These are phyloP conservation scores for Silurus glanis DNA, from an alignment of 2,113 vertebrate genomes.

Conservation along the genomic window DNA sequence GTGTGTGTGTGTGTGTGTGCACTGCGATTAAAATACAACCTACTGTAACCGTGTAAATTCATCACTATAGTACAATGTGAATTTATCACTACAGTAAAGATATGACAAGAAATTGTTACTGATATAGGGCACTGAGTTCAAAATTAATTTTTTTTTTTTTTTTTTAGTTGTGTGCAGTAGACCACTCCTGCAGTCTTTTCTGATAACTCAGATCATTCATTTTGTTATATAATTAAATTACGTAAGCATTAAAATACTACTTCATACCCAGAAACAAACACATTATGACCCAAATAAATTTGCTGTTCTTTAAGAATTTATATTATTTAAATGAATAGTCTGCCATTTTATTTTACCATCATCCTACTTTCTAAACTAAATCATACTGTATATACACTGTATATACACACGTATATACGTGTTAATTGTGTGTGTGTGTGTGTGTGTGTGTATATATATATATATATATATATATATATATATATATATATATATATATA, in stretches of 20 bases:
- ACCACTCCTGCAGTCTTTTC: not conserved
- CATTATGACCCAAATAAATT: not conserved
- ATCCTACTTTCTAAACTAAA: not conserved
- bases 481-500: too few relatives aligned
- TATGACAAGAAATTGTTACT: slow-evolving; percentile 25
- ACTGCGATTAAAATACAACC: slow-evolving; percentile 46
- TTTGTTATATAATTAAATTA: slow-evolving; percentile 10
- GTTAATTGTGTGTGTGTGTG: not conserved
- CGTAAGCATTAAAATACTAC: not conserved
- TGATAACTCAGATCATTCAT: not conserved
- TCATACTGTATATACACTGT: not conserved
- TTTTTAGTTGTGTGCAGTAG: slow-evolving; percentile 32
- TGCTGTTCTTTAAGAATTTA: not conserved
- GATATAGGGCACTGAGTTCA: slow-evolving; percentile 34
- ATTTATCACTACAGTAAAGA: slow-evolving; percentile 41
- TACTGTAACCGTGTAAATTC: slow-evolving; percentile 29
- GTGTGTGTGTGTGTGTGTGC: not conserved
- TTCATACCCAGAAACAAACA: not conserved
- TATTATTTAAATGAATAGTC: not conserved
- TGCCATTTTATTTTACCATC: not conserved
- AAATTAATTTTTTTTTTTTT: slow-evolving; percentile 36
- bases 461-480: too few relatives aligned
- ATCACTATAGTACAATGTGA: slow-evolving; percentile 12
- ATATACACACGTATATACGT: too few relatives aligned
- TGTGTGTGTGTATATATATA: not conserved